Base-by-base conservation (phyloP, 2,888 invertebrate genomes). In the Sinohyriopsis cumingii region DNA sequence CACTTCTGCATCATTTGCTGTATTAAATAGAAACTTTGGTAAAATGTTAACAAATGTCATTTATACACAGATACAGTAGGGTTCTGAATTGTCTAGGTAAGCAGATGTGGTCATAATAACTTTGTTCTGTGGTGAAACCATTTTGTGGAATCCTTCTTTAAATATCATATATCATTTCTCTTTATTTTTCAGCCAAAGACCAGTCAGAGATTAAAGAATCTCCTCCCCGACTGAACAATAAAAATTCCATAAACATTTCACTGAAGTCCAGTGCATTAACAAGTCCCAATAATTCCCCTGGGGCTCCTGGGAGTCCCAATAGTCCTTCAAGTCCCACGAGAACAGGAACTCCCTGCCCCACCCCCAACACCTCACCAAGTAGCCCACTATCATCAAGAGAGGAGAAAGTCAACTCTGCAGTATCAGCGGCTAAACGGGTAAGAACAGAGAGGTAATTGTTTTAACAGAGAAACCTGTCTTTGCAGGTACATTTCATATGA, bases 171-270 rank as follows among this genome's bases (percentile, higher is more conserved):
- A 45, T 45, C 3, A 55, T 68, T 61, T 67, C 22, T 62, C 28
- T 56, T 64, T 63, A 22, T 25, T 28, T 74, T 79, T 22, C 75
- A 84, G 86, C 79, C 55, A 86, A 84, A 80, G 86, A 86, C 55
- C 83, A 82, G 71, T 73, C 80, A 28, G 85, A 86, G 24, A 61
- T 82, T 62, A 78, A 82, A 69, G 87, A 86, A n/a, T 77, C 81
- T 33, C 82, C 86, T 28, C 80, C 83, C 59, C 70, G 83, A 59
- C 75, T 86, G 59, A 64, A 84, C 65, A 75, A 80, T 68, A 70
- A 85, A 82, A 68, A 74, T 65, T 84, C 82, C 65, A 86, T 86
- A 69, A 86, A 81, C 77, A 85, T 87, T 61, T 82, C 83, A 64
- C 69, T 85, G 33, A 73, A 73, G 65, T 68, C 72, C 33, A 70